These are phyloP conservation scores for Megalonaias nervosa DNA, from an alignment of 1,140 invertebrate genomes.

Conservation along the genomic window DNA sequence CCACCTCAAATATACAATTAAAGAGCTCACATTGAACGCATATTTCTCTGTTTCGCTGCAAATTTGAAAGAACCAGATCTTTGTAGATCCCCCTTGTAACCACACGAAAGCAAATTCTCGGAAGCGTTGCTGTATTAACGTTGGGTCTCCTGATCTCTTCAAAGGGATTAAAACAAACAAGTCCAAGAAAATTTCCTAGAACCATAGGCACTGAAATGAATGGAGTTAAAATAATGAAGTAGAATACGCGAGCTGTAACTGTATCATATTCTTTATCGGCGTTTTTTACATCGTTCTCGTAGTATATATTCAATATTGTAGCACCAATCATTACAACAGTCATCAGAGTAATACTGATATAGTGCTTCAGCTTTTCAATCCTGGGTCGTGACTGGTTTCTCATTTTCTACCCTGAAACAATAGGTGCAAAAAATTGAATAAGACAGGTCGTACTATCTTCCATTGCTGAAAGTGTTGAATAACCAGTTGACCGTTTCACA, in stretches of 20 bases:
- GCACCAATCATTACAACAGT: neutral
- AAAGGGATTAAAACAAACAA: conserved; percentile 90
- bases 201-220: conserved; percentile 28
- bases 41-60: conserved; percentile 87
- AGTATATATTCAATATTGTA: neutral
- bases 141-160: conserved; percentile 83
- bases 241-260: neutral
- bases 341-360: neutral
- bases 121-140: conserved; percentile 61
- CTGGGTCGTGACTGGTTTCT: too few species aligned
- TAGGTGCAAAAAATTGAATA: too few species aligned
- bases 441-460: too few species aligned
- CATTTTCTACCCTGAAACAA: too few species aligned
- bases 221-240: conserved; percentile 8
- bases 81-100: conserved; percentile 97
- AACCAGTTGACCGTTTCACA: too few species aligned
- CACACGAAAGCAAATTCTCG: conserved; percentile 94
- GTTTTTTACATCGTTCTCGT: neutral
- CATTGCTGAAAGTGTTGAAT: too few species aligned
- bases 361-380: too few species aligned
- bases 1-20: conserved; percentile 97
- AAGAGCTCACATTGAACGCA: conserved; percentile 91
- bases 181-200: conserved; percentile 75
- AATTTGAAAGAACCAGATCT: conserved; percentile 89
- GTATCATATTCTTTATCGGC: neutral